Evolutionary conservation across 2,888 invertebrate genomes (phyloP).

Genomic region (Eledona agricola): DNA sequence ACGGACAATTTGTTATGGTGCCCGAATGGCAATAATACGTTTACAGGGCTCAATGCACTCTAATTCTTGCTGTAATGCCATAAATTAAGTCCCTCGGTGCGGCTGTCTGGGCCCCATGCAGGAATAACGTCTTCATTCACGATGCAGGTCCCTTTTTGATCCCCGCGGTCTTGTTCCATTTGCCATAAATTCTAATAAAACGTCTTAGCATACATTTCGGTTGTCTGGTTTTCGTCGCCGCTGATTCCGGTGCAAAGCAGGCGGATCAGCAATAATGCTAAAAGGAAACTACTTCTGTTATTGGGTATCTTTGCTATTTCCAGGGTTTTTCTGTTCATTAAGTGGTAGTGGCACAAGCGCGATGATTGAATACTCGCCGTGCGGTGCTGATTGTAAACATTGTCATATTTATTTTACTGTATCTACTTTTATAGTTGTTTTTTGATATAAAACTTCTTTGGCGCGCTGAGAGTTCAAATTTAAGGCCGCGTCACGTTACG

Average conservation of each 20-base stretch:
- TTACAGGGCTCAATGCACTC: constrained; percentile 59
- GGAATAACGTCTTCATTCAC: constrained; percentile 56
- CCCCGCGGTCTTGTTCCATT: constrained; percentile 53
- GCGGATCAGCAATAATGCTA: constrained; percentile 42
- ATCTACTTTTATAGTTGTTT: constrained; percentile 2
- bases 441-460: no score
- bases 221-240: constrained; percentile 44
- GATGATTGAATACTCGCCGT: constrained; percentile 7
- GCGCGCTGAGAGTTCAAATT: no score
- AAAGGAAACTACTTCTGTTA: constrained; percentile 39
- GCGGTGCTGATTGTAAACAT: constrained; percentile 11
- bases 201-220: constrained; percentile 50
- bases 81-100: constrained; percentile 53
- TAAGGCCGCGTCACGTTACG: no score
- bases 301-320: constrained; percentile 40
- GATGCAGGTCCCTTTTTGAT: constrained; percentile 49
- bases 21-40: constrained; percentile 58
- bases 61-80: constrained; percentile 57
- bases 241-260: constrained; percentile 48
- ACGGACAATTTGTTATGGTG: constrained; percentile 56
- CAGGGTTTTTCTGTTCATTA: constrained; percentile 36
- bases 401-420: no score
- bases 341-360: constrained; percentile 33
- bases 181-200: constrained; percentile 57
- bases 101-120: constrained; percentile 32